Conservation (phyloP, 2,797 vertebrate species). For the Malacoraja senta region DNA sequence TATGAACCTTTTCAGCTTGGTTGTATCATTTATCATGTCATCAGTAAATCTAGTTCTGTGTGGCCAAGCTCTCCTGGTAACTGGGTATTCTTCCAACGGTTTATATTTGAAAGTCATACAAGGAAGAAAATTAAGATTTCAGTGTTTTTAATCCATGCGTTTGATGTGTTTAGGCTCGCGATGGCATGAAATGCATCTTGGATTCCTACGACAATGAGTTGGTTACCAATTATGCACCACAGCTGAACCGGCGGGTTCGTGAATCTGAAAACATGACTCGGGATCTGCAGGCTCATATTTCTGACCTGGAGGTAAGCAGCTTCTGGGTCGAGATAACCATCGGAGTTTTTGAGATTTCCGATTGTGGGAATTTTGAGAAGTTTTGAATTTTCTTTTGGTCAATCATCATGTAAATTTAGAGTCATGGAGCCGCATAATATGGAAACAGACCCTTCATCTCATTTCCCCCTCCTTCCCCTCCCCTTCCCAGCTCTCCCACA, state of each 20-base stretch:
- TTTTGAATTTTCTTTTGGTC: not conserved
- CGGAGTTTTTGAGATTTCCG: not conserved
- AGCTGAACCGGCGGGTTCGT: constrained; percentile 72
- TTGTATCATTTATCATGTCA: not conserved
- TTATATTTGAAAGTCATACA: not conserved
- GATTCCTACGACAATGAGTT: constrained; percentile 87
- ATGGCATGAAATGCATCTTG: constrained; percentile 85
- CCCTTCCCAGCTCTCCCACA: no score
- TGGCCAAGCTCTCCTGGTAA: not conserved
- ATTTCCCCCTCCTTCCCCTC: no score
- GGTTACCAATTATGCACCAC: constrained; percentile 73
- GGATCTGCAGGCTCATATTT: constrained; percentile 71
- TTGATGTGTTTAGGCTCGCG: constrained; percentile 70
- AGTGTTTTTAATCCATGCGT: not conserved
- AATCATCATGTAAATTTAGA: not conserved
- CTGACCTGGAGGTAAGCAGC: constrained; percentile 81
- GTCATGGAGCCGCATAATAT: no score
- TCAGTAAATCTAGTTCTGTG: not conserved
- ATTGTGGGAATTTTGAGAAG: not conserved
- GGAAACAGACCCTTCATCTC: no score
- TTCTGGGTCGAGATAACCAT: not conserved
- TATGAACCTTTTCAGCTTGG: not conserved
- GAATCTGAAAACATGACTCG: constrained; percentile 85
- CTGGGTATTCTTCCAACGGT: not conserved
- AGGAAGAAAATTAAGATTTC: not conserved